A percentile compares a stretch with the other conserved stretches of the same genome.
These are phyloP conservation scores for Kryptopterus vitreolus DNA, from an alignment of 2,797 vertebrate genomes.

Conservation along the genomic window DNA sequence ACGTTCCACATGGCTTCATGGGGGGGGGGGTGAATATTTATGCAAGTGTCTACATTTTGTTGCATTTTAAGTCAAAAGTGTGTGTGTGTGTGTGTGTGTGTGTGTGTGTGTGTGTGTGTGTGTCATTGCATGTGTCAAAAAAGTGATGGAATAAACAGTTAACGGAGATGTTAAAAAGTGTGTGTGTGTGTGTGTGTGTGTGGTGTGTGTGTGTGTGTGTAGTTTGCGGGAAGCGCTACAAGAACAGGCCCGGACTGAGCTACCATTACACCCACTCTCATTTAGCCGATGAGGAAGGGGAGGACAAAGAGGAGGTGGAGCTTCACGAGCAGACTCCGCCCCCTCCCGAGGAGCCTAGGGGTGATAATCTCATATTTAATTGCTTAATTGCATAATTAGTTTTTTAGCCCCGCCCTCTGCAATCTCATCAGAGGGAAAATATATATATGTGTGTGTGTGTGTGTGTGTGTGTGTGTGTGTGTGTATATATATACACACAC, in stretches of 20 bases:
- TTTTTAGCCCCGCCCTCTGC: too few relatives aligned
- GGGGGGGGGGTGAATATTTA: not conserved
- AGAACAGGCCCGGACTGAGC: conserved; percentile 93
- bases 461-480: too few relatives aligned
- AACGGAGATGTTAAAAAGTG: not conserved
- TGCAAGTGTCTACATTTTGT: not conserved
- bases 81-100: conserved; percentile 53
- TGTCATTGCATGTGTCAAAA: conserved; percentile 24
- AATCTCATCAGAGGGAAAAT: too few relatives aligned
- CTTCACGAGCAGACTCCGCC: conserved; percentile 79
- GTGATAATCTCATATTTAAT: conserved; percentile 66
- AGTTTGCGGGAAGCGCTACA: conserved; percentile 97
- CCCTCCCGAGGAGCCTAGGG: conserved; percentile 84
- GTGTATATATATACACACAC: too few relatives aligned
- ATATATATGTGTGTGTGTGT: too few relatives aligned
- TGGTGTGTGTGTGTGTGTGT: conserved; percentile 59
- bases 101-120: conserved; percentile 57
- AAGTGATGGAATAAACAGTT: not conserved
- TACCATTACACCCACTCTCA: conserved; percentile 96
- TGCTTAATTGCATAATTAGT: too few relatives aligned
- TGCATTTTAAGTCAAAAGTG: conserved; percentile 16
- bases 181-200: conserved; percentile 2
- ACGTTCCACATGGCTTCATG: not conserved
- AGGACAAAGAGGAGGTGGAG: conserved; percentile 88
- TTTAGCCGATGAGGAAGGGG: conserved; percentile 93